phyloP scores from a whole-genome alignment of 2,888 invertebrate genomes.

The Xestia ashworthii region DNA sequence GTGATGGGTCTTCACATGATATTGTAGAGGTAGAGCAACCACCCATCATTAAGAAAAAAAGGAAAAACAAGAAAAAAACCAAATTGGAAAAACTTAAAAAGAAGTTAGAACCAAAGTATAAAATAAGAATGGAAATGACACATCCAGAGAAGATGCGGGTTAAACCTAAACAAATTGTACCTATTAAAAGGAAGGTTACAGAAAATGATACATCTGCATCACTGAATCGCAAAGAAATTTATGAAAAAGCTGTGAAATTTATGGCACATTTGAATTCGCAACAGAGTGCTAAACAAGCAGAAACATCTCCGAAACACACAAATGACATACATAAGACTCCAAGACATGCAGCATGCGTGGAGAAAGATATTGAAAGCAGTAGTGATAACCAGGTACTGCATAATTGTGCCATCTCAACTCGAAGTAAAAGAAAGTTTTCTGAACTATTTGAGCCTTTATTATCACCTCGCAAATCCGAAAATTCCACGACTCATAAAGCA shows the following conservation, averaged over 20 bases:
- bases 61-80: conserved; percentile 73
- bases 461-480: conserved; percentile 11
- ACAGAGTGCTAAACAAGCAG: conserved; percentile 51
- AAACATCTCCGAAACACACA: conserved; percentile 14
- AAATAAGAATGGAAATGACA: conserved; percentile 72
- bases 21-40: conserved; percentile 11
- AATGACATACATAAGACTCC: conserved; percentile 7
- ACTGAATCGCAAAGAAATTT: conserved; percentile 76
- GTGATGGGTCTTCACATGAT: neutral
- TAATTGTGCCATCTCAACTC: conserved; percentile 1
- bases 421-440: conserved; percentile 34
- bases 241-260: conserved; percentile 81
- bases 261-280: conserved; percentile 78
- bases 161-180: conserved; percentile 63
- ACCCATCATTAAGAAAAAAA: conserved; percentile 30
- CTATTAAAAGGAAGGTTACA: conserved; percentile 52
- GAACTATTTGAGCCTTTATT: conserved; percentile 11
- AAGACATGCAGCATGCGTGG: neutral
- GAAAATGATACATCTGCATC: conserved; percentile 64
- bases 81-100: conserved; percentile 78
- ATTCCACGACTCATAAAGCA: neutral
- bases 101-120: conserved; percentile 77
- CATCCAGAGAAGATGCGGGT: conserved; percentile 59
- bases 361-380: conserved; percentile 6
- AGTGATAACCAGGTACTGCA: conserved; percentile 1